These are phyloP conservation scores for Antheraea assamensis DNA, from an alignment of 2,888 invertebrate species.

Conservation along the genomic window DNA sequence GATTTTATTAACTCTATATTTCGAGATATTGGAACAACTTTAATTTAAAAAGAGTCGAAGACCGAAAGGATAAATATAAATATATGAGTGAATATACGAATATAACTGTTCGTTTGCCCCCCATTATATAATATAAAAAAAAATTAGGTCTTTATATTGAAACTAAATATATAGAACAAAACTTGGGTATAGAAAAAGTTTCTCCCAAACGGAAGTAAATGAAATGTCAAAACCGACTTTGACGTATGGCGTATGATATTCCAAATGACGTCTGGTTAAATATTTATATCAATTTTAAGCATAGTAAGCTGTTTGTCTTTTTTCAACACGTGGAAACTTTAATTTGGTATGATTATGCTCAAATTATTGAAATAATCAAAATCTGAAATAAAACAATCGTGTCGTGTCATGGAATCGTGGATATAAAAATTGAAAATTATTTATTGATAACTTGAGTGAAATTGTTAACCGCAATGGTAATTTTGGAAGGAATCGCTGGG, in stretches of 20 bases:
- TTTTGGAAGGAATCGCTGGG: slow-evolving; percentile 65
- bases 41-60: no score
- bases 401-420: slow-evolving; percentile 25
- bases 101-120: no score
- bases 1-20: no score
- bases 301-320: not conserved
- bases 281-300: not conserved
- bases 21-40: no score
- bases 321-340: not conserved
- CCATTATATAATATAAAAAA: no score
- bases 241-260: slow-evolving; percentile 4
- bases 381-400: not conserved
- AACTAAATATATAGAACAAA: no score
- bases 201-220: no score
- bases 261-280: not conserved
- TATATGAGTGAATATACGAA: no score
- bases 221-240: not conserved
- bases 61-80: no score
- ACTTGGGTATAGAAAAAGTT: no score
- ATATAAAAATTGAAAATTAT: slow-evolving; percentile 7
- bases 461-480: slow-evolving; percentile 55
- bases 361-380: not conserved
- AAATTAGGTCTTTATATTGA: no score
- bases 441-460: not conserved
- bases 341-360: not conserved